Base-by-base conservation (phyloP, 2,797 vertebrate genomes). In the Spinus olivaceus region DNA sequence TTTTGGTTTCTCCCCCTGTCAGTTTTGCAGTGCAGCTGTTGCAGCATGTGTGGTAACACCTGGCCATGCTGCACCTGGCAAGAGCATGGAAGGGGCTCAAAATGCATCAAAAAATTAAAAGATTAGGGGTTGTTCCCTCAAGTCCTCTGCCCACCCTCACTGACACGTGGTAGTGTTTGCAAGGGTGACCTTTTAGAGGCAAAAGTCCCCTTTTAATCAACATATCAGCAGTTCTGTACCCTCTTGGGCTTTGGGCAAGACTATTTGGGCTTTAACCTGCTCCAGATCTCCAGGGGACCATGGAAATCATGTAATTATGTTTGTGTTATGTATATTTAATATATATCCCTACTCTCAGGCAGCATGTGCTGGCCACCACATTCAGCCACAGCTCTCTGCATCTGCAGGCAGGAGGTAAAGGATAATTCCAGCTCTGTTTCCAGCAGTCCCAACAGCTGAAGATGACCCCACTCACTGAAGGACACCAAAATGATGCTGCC, bases 291-390 rank as follows among this genome's bases (percentile, higher is more conserved):
- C 27, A 4, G 12, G 49, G 44, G 32, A 27, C 21, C n/a, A 2
- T 1, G 4, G 53, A 57, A 64, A 65, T 49, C 2, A 3, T 9
- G 17, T 8, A 20, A 8, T 35, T 8, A 5, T 6, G 1, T 32
- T 30, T 18, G 21, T 23, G 28, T 56, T 25, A 12, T 6, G 3
- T 54, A 1, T 27, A 39, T 77, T 42, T 15, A 9, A 17, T 27
- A 30, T 11, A 41, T 8, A 72, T 32, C 17, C 23, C 4, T 27
- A 4, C 0, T 1, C 46, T 44, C 3, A 27, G 37, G 70, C 66
- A 70, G 69, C 0, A 1, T 41, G 35, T 51, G 61, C 77, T 70
- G 87, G 32, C 19, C 11, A 1, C 56, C 35, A 13, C 47, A 3
- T 37, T 42, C 50, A 79, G 59, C 54, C 78, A 17, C 84, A 54